Conservation (phyloP, 2,113 vertebrate genomes). For the Indicator indicator region DNA sequence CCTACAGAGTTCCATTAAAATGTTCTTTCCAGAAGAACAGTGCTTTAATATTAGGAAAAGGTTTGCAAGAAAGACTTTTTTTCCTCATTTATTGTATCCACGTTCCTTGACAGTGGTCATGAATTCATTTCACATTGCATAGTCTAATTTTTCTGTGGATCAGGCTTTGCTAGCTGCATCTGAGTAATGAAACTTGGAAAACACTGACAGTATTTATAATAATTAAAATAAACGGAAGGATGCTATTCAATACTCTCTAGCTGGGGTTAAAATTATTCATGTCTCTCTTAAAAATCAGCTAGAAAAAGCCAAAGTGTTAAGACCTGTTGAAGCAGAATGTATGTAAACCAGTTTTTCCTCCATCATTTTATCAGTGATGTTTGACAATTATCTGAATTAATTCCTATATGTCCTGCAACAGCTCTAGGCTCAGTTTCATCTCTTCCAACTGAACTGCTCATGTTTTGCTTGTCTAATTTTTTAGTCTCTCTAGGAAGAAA, state of each 20-base stretch:
- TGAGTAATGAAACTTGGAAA: neutral
- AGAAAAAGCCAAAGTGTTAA: neutral
- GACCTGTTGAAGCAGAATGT: neutral
- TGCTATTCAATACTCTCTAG: neutral
- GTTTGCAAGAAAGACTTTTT: conserved; percentile 49
- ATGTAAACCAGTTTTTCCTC: neutral
- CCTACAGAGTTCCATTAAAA: conserved; percentile 43
- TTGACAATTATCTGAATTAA: neutral
- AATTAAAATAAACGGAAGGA: conserved; percentile 23
- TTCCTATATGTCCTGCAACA: neutral
- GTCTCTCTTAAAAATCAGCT: neutral
- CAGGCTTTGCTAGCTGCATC: neutral
- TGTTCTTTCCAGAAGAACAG: conserved; percentile 39
- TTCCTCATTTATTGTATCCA: conserved; percentile 12
- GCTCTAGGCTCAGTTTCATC: neutral
- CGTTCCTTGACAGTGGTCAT: conserved; percentile 22
- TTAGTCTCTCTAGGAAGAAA: neutral
- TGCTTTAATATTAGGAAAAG: conserved; percentile 36
- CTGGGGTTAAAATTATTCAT: neutral
- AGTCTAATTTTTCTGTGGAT: neutral
- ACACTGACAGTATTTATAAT: neutral
- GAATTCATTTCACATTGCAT: conserved; percentile 10
- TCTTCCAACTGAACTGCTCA: neutral
- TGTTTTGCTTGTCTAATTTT: neutral
- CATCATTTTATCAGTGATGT: fast-evolving